Conservation (phyloP, 2,888 invertebrate genomes). For the Diarsia brunnea region DNA sequence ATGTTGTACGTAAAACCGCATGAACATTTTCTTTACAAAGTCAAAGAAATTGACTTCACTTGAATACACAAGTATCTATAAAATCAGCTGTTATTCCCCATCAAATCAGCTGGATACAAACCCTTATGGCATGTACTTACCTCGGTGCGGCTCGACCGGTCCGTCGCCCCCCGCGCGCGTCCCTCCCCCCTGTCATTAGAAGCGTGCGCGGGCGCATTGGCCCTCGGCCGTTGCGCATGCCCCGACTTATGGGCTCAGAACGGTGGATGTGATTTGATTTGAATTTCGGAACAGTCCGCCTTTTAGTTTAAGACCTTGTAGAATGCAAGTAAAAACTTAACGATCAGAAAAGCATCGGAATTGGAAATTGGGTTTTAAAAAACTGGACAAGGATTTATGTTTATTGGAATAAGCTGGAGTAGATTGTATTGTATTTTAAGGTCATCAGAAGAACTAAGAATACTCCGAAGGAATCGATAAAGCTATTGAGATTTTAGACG, state of each 20-base stretch:
- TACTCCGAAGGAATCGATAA: background rate
- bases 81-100: slow-evolving; percentile 65
- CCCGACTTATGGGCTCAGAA: slow-evolving; percentile 77
- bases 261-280: slow-evolving; percentile 79
- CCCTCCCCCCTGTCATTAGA: slow-evolving; percentile 85
- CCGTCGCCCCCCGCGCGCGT: slow-evolving; percentile 77
- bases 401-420: slow-evolving; percentile 47
- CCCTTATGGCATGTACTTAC: slow-evolving; percentile 75
- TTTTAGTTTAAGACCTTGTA: slow-evolving; percentile 61
- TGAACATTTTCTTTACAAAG: slow-evolving; percentile 6
- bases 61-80: slow-evolving; percentile 25
- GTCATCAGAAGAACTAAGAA: background rate
- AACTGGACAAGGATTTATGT: slow-evolving; percentile 46
- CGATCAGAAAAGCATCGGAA: slow-evolving; percentile 59
- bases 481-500: slow-evolving; percentile 3
- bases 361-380: slow-evolving; percentile 54
- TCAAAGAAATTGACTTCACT: slow-evolving; percentile 12
- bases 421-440: slow-evolving; percentile 35
- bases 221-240: slow-evolving; percentile 82
- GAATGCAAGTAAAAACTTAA: slow-evolving; percentile 65
- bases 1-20: background rate
- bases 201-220: slow-evolving; percentile 89
- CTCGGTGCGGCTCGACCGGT: slow-evolving; percentile 79
- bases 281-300: slow-evolving; percentile 69
- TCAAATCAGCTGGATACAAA: slow-evolving; percentile 64